Evolutionary conservation across 2,797 vertebrate species (phyloP), one percentile per base, ranked within the genome.

Genomic region (Neosilurus mollespiculum): DNA sequence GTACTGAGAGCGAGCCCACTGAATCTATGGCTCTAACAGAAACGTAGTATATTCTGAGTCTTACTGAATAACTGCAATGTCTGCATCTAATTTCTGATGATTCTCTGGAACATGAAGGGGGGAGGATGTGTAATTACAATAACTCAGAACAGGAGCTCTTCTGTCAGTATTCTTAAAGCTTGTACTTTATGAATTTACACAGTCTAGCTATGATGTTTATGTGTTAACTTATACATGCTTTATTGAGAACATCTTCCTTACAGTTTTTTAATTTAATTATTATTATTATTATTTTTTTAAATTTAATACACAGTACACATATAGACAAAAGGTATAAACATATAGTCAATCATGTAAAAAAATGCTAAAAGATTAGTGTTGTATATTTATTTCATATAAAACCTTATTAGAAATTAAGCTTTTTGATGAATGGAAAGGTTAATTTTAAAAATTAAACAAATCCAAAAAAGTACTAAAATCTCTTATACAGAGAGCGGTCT

Each of bases 11-110:
- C 18, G 1, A 64, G 15, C n/a, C 43, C 9, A 26, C 0, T 67
- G 62, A 82, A 77, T 69, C 10, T 69, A 18, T 11, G 14, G 37
- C 22, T 49, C 7, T 18, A 20, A 43, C 8, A 43, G 30, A 66
- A 20, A 24, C 24, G 76, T 49, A 69, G 16, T 69, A 53, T 65
- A 14, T 43, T 8, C 58, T 43, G 22, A 49, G n/a, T 3, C 59
- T 30, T 54, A 43, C 14, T 56, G 20, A 53, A 66, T 34, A 51
- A 59, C 16, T 71, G 65, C 22, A 20, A n/a, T 62, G 75, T 79
- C 76, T 84, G 82, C 14, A 71, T 71, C 53, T 62, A 34, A 83
- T 83, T 53, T 83, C 65, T 71, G 43, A 69, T 51, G 65, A 70
- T 56, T 75, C 16, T 65, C 26, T 51, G 59, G 59, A 78, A 58